These are phyloP conservation scores for Oxycera nigricornis DNA, from an alignment of 2,888 invertebrate genomes.

Conservation along the genomic window DNA sequence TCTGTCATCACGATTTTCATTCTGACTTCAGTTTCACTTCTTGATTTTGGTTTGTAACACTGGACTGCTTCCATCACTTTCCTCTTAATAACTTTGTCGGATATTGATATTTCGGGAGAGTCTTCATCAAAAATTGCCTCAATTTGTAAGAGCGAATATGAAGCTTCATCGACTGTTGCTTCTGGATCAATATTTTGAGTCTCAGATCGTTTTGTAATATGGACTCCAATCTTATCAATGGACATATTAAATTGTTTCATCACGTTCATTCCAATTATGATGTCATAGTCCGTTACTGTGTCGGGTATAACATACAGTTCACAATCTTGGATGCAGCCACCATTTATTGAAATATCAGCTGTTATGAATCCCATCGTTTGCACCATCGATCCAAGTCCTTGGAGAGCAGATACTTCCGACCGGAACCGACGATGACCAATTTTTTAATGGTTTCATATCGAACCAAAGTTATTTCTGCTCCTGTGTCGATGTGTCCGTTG, in stretches of 20 bases:
- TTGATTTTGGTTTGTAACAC: background rate
- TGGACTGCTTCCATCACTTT: background rate
- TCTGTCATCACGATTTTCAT: conserved; percentile 23
- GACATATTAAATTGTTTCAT: background rate
- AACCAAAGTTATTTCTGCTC: too few species aligned
- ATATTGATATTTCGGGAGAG: background rate
- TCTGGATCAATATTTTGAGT: background rate
- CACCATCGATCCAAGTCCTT: background rate
- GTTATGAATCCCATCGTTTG: background rate
- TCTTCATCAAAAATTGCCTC: background rate
- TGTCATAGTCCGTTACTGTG: background rate
- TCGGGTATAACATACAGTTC: conserved; percentile 20
- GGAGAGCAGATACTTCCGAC: too few species aligned
- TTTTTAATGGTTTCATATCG: too few species aligned
- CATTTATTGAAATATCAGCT: conserved; percentile 12
- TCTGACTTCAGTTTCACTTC: conserved; percentile 8
- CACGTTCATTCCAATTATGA: conserved; percentile 32
- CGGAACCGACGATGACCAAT: too few species aligned
- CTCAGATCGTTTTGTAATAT: background rate
- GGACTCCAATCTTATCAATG: background rate
- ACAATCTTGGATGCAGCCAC: background rate
- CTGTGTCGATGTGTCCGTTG: too few species aligned
- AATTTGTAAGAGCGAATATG: background rate
- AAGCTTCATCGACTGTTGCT: background rate
- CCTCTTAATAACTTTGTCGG: background rate